A percentile compares a stretch with the other conserved stretches of the same genome.
These are phyloP conservation scores for Chloropsis hardwickii DNA, from an alignment of 2,113 vertebrate species.

Conservation along the genomic window DNA sequence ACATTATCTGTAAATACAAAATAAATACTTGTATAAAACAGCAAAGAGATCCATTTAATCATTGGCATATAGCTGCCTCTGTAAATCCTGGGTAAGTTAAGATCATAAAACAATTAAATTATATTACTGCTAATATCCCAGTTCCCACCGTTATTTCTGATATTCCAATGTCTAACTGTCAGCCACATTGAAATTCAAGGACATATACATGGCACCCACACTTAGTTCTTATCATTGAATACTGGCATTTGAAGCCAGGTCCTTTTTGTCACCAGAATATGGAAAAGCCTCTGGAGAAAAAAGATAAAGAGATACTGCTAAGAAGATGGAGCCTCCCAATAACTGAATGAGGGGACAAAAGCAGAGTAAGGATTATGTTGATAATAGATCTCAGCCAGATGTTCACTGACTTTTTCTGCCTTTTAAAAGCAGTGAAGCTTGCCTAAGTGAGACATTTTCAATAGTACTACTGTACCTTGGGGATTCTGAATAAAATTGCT, in stretches of 20 bases:
- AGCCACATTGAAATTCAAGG: background rate
- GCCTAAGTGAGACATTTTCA: conserved; percentile 56
- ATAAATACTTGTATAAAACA: background rate
- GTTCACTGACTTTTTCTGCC: conserved; percentile 52
- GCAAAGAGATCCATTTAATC: background rate
- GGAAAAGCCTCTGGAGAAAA: background rate
- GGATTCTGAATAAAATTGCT: conserved; percentile 33
- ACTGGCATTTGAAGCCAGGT: background rate
- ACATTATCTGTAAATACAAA: background rate
- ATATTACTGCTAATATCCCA: background rate
- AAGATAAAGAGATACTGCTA: background rate
- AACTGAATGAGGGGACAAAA: conserved; percentile 14
- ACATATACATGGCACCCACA: background rate
- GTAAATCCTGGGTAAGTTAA: background rate
- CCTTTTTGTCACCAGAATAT: background rate
- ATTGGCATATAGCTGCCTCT: background rate
- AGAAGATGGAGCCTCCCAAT: background rate
- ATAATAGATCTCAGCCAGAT: conserved; percentile 59
- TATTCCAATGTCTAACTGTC: background rate
- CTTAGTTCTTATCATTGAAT: background rate
- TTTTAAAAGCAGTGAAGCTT: conserved; percentile 63
- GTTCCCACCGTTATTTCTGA: background rate
- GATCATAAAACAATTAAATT: background rate
- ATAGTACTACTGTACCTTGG: conserved; percentile 20
- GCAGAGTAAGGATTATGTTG: conserved; percentile 35